Base-by-base conservation (phyloP, 2,888 invertebrate genomes). In the Lasioglossum zephyrum region DNA sequence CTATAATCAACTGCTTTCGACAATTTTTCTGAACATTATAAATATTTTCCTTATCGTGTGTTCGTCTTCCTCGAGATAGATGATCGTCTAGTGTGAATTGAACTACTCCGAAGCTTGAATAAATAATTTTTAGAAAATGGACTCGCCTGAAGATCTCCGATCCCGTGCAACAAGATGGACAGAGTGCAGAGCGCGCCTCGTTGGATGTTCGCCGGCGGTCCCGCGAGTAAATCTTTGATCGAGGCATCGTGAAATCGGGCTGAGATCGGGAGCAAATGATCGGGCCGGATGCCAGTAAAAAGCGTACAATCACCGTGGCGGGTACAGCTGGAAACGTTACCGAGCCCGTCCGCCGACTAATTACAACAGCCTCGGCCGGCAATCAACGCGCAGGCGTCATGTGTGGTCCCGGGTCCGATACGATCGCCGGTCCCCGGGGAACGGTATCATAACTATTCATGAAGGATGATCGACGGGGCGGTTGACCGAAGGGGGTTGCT, bases 371-470 rank as follows among this genome's bases (percentile, higher is more conserved):
- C 69, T 74, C 72, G 74, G 78, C 57, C 73, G 26, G 74, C 69
- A 82, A 82, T 82, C 82, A 86, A 80, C 72, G 80, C 60, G n/a
- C 22, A 36, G 60, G 18, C 79, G 26, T 9, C 80, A 73, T 82
- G 82, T 84, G 89, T 84, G 88, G 81, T 83, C 87, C 85, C 16
- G 39, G 16, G 26, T 77, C 70, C 78, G 79, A 83, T 88, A 79
- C 76, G 87, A 87, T 87, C 79, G 79, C 75, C 79, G 82, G 81
- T 84, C 86, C 90, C 69, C 87, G 80, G 85, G 87, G 84, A 91
- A 87, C 87, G 85, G 81, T 91, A 91, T 88, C 87, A 91, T 92
- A 89, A 91, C 83, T 92, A 89, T 91, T 91, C 90, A 91, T 89
- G 89, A 91, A 77, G 82, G 77, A 80, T 73, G 79, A 80, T 74